Evolutionary conservation across 2,113 vertebrate genomes (phyloP).

Genomic region (Canis aureus): DNA sequence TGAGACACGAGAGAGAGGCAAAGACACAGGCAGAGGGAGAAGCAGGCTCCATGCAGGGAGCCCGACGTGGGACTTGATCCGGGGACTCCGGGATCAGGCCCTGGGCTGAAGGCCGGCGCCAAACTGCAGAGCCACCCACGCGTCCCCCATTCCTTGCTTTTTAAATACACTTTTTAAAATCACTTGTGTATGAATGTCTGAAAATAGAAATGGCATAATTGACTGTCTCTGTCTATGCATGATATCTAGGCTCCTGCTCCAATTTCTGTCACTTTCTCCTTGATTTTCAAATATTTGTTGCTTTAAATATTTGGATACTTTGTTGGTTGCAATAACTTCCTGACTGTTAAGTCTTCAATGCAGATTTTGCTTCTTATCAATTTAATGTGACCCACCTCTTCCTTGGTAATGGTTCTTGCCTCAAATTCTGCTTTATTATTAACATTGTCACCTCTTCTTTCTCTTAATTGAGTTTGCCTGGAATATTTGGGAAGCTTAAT

Average conservation of each 20-base stretch:
- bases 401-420: neutral
- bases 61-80: no score
- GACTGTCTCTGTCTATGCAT: neutral
- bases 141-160: neutral
- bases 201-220: neutral
- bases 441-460: neutral
- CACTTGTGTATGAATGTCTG: neutral
- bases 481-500: conserved; percentile 29
- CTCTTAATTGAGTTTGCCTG: conserved; percentile 41
- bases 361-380: neutral
- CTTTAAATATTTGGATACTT: neutral
- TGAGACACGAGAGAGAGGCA: no score
- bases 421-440: conserved; percentile 50
- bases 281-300: neutral
- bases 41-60: no score
- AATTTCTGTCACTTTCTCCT: conserved; percentile 4
- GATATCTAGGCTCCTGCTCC: neutral
- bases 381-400: neutral
- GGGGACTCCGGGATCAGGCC: no score
- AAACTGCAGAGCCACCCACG: no score
- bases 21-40: no score
- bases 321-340: neutral
- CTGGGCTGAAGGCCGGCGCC: no score
- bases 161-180: neutral
- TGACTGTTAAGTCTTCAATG: neutral